A percentile compares a stretch with the other conserved stretches of the same genome.
Evolutionary conservation across 2,888 invertebrate genomes (phyloP).

Genomic region (Notodonta dromedarius): DNA sequence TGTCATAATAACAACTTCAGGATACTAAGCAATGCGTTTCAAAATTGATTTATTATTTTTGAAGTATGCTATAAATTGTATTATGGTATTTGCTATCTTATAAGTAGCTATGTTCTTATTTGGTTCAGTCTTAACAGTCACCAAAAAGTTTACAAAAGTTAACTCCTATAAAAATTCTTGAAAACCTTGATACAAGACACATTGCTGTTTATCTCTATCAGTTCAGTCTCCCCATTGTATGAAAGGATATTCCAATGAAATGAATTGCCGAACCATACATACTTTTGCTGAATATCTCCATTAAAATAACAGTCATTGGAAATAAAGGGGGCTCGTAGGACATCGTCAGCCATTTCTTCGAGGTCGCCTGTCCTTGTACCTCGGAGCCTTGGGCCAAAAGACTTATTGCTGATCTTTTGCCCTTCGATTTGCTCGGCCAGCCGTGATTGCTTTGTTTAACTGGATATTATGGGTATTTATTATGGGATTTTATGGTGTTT

Average conservation of each 20-base stretch:
- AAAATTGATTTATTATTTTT: no score
- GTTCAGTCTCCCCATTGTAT: neutral
- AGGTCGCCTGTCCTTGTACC: slow-evolving; percentile 2
- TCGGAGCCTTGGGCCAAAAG: neutral
- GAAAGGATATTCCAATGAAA: neutral
- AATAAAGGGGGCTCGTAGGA: neutral
- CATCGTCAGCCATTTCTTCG: neutral
- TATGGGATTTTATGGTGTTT: neutral
- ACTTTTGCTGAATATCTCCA: neutral
- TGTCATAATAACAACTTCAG: no score
- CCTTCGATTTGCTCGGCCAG: slow-evolving; percentile 1
- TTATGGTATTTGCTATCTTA: no score
- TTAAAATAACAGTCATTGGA: neutral
- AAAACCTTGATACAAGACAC: slow-evolving; percentile 8
- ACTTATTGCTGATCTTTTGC: slow-evolving; percentile 5
- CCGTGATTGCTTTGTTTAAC: neutral
- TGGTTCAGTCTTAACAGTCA: no score
- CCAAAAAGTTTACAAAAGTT: neutral
- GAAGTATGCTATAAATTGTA: no score
- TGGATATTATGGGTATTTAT: neutral
- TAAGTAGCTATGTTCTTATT: no score
- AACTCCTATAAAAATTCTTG: neutral
- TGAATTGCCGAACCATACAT: neutral
- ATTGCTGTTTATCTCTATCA: neutral
- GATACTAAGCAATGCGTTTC: no score